Percentiles rank a stretch among this genome's conserved stretches.
Evolutionary conservation across 2,113 vertebrate genomes (phyloP).

Genomic region (Bubalus kerabau): DNA sequence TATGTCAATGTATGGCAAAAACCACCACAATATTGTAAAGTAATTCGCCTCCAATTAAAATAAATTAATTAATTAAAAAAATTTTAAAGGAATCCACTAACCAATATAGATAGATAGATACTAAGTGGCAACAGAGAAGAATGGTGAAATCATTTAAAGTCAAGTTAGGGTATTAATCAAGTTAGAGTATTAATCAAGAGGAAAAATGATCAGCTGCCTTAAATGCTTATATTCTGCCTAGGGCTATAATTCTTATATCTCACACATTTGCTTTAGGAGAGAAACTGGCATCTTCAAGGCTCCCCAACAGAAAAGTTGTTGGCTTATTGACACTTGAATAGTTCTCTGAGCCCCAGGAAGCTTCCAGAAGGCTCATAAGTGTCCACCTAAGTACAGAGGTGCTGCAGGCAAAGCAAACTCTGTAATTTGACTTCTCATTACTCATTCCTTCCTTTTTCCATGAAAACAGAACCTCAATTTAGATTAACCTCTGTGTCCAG

Average conservation of each 20-base stretch:
- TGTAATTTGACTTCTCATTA: background rate
- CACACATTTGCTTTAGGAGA: background rate
- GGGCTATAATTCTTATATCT: background rate
- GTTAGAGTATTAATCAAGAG: background rate
- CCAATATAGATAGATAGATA: background rate
- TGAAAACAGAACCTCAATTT: background rate
- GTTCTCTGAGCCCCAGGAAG: background rate
- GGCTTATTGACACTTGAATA: background rate
- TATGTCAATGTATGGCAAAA: background rate
- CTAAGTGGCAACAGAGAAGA: background rate
- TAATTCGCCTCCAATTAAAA: background rate
- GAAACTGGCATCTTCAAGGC: background rate
- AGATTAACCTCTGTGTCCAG: background rate
- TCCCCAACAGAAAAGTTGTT: background rate
- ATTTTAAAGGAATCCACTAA: background rate
- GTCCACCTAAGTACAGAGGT: background rate
- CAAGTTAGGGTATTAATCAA: background rate
- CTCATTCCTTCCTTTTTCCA: background rate
- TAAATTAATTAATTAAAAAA: background rate
- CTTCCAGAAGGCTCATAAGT: background rate
- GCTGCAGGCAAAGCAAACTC: background rate
- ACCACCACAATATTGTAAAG: background rate
- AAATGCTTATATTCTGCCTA: background rate
- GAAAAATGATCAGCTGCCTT: background rate
- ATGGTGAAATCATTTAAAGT: background rate